Evolutionary conservation across 2,888 invertebrate genomes (phyloP), one percentile per base, ranked within the genome.

Genomic region (Lamellibrachia satsuma): DNA sequence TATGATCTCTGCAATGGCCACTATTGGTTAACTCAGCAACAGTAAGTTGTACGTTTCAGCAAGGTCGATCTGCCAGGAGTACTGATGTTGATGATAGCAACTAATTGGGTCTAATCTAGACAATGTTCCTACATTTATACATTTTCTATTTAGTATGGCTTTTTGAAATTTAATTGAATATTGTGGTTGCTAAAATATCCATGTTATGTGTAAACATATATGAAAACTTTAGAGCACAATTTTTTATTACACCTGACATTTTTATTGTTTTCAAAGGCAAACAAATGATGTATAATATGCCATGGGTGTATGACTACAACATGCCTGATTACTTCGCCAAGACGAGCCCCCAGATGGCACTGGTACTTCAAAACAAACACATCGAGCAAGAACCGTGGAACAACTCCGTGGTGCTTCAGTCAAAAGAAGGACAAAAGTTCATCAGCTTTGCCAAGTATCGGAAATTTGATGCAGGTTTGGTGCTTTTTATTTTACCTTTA

Each of bases 381-480:
- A 94, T 95, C 11, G 94, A 93, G 27, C 90, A 92, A 3, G 94
- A 97, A 0, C 98, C 98, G 0, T 98, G 97, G 97, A 98, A 97
- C 95, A 97, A 97, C 93, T 97, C 97, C 94, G 97, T 97, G 92
- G 96, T 97, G 91, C 96, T 98, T 91, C 97, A 92, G 27, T 95
- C 97, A 92, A 97, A 97, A 4, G 97, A 96, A 0, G 98, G 98
- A 0, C 97, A 97, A 0, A 97, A 97, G 93, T 98, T 99, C 96
- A 97, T 97, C 22, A 98, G 98, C 6, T 99, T 98, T 96, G 98
- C 98, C 0, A 99, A 99, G 96, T 97, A 97, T 93, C 97, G 97
- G 0, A 97, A 97, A 95, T 99, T 98, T 97, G 97, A 97, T 91
- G 97, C 98, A 96, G 97, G 97, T 93, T 75, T 91, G 91, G 39